Conservation (phyloP, 2,113 vertebrate genomes). For the Ptilonorhynchus violaceus region DNA sequence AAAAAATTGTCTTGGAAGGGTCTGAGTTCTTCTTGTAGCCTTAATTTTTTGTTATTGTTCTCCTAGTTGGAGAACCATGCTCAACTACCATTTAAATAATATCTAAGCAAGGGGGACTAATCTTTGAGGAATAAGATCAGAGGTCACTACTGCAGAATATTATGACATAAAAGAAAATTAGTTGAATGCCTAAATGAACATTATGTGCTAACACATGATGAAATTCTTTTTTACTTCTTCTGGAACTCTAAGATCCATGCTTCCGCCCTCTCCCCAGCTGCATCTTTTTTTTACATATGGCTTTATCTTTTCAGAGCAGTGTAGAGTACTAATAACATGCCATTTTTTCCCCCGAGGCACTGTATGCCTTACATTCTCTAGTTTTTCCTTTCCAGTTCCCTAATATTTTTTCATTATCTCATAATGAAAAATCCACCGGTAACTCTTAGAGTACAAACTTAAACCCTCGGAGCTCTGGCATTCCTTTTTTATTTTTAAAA, state of each 20-base stretch:
- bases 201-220: neutral
- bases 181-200: neutral
- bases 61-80: neutral
- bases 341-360: neutral
- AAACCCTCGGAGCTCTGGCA: neutral
- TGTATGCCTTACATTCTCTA: neutral
- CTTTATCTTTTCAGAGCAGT: neutral
- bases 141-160: neutral
- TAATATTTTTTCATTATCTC: neutral
- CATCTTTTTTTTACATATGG: neutral
- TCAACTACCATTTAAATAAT: conserved; percentile 6
- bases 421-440: neutral
- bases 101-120: neutral
- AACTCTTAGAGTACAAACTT: neutral
- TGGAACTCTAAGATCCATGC: neutral
- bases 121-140: conserved; percentile 12
- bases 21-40: neutral
- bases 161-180: neutral
- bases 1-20: neutral
- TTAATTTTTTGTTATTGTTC: neutral
- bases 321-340: neutral
- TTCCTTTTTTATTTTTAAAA: neutral
- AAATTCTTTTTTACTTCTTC: neutral
- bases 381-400: neutral
- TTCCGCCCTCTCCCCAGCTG: neutral